Evolutionary conservation across 2,113 vertebrate species (phyloP).

Genomic region (Amblyopsis rosae): DNA sequence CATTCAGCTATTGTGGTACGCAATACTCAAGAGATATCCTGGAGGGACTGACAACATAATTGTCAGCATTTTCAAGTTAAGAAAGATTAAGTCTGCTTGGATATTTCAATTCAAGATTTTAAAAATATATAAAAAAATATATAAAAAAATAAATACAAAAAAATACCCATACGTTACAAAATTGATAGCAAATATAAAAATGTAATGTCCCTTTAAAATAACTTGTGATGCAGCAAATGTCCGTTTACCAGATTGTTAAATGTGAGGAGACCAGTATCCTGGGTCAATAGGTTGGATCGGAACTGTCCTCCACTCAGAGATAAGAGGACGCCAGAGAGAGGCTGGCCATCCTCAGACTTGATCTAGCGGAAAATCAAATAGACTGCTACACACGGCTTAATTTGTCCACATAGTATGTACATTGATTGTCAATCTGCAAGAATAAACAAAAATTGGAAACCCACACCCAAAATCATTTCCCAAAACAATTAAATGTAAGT

Average conservation of each 20-base stretch:
- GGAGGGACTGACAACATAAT: too few relatives aligned
- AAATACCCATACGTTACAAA: not conserved
- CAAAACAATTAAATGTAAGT: constrained; percentile 19
- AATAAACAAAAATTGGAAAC: too few relatives aligned
- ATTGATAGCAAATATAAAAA: too few relatives aligned
- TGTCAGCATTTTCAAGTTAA: too few relatives aligned
- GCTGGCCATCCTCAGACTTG: constrained; percentile 86
- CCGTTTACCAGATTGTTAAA: constrained; percentile 91
- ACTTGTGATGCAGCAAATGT: not conserved
- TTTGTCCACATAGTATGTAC: too few relatives aligned
- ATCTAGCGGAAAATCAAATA: constrained; percentile 75
- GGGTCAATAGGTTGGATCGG: constrained; percentile 93
- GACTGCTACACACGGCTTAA: too few relatives aligned
- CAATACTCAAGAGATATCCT: too few relatives aligned
- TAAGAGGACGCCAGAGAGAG: constrained; percentile 92
- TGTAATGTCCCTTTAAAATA: too few relatives aligned
- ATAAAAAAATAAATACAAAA: not conserved
- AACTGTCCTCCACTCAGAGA: constrained; percentile 95
- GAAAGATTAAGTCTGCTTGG: too few relatives aligned
- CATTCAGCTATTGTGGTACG: too few relatives aligned
- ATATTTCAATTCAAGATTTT: not conserved
- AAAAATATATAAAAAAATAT: too few relatives aligned
- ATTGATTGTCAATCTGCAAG: too few relatives aligned
- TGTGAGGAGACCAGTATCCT: constrained; percentile 91
- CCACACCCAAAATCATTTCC: not conserved